Evolutionary conservation across 1,140 invertebrate species (phyloP), one percentile per base, ranked within the genome.

Genomic region (Mesaphorura yosii): DNA sequence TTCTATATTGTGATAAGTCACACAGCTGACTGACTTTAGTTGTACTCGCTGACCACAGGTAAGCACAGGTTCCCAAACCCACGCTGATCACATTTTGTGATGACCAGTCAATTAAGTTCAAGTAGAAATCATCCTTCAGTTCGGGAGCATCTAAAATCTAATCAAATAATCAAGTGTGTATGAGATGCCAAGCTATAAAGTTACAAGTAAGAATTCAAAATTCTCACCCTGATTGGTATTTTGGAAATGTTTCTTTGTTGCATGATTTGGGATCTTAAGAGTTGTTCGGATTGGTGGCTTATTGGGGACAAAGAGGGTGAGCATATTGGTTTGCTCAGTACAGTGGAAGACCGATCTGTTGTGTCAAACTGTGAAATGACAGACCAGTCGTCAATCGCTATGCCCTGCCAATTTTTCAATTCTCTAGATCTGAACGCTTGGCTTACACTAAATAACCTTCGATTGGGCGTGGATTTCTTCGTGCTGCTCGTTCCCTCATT

Each of bases 91-190:
- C 91, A 73, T 99, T 98, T 69, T 95, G 91, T 5, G 90, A 91
- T 1, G 93, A 98, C 96, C 96, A 99, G 71, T 99, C 96, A 5
- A 99, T 94, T 51, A 99, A 75, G 72, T 98, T 99, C 25, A 98
- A 71, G 70, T 98, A 98, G 72, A 99, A 99, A 71, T 98, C 96
- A 71, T 99, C 95, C 72, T 98, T 94, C 23, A 99, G 71, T 70
- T 98, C 95, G 0, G 96, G 96, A 0, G 96, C 96, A 71, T 99
- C 96, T 10, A 98, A 74, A 1, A 96, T 82, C 74, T 75, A 47
- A 6, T n/a, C n/a, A n/a, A n/a, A n/a, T n/a, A n/a, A n/a, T 34
- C 55, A 59, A n/a, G 48, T 28, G 20, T 10, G n/a, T n/a, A 54
- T 50, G 12, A 12, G 12, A 20, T 53, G 48, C 40, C 12, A 4